phyloP scores from a whole-genome alignment of 2,113 vertebrate species.

The Gasterosteus nipponicus region DNA sequence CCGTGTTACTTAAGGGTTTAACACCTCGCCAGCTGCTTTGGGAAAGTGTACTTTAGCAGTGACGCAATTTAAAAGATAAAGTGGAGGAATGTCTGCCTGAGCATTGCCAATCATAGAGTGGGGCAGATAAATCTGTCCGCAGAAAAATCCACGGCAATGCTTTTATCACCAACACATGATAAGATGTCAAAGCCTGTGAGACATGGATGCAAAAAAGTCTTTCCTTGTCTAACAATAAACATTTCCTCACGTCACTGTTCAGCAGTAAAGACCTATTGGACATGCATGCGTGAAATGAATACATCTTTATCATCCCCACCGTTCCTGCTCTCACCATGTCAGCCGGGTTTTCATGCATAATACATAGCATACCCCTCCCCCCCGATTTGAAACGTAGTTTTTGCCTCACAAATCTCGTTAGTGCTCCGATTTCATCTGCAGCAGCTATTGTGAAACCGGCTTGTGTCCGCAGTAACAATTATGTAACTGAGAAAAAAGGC shows the following conservation, averaged over 20 bases:
- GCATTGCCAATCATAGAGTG: background rate
- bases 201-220: conserved; percentile 17
- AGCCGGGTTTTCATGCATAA: conserved; percentile 38
- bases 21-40: background rate
- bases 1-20: background rate
- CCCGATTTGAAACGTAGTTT: conserved; percentile 37
- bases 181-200: background rate
- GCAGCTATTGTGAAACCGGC: conserved; percentile 26
- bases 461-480: conserved; percentile 28
- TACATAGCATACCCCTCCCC: conserved; percentile 2
- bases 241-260: background rate
- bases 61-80: background rate
- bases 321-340: background rate
- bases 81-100: background rate
- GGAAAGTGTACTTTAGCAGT: background rate
- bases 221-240: conserved; percentile 17
- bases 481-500: conserved; percentile 19
- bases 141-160: background rate
- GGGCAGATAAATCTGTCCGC: background rate
- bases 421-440: conserved; percentile 41
- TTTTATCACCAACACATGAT: conserved; percentile 8
- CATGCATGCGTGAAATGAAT: conserved; percentile 51
- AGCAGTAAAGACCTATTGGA: conserved; percentile 21
- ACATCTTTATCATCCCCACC: conserved; percentile 29
- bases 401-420: conserved; percentile 55